phyloP scores from a whole-genome alignment of 1,140 invertebrate genomes.

The Sinella curviseta region DNA sequence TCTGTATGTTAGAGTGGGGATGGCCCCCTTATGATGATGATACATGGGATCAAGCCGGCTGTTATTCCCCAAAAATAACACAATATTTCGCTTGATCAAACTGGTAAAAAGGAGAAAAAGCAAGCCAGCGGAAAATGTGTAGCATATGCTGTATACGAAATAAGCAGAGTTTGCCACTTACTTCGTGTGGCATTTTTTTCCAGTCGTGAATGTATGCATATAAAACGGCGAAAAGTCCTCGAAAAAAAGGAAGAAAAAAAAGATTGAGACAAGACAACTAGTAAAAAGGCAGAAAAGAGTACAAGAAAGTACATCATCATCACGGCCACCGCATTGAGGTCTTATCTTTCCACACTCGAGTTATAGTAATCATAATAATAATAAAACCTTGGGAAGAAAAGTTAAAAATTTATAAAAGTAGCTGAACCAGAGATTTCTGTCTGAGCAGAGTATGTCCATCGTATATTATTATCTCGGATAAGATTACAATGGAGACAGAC shows the following conservation, averaged over 20 bases:
- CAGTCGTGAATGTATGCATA: neutral
- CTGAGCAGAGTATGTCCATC: no score
- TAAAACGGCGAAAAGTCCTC: neutral
- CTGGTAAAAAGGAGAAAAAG: neutral
- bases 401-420: neutral
- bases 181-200: neutral
- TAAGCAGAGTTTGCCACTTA: neutral
- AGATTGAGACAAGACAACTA: neutral
- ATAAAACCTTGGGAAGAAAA: neutral
- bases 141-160: neutral
- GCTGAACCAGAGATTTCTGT: neutral
- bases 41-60: neutral
- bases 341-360: neutral
- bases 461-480: no score
- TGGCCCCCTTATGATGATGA: neutral
- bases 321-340: no score
- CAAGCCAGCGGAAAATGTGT: slow-evolving; percentile 2
- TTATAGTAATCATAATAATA: neutral
- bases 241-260: neutral
- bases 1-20: neutral
- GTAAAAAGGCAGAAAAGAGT: neutral
- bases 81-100: neutral
- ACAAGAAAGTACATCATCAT: neutral
- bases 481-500: no score
- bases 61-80: neutral